Conservation (phyloP, 2,797 vertebrate species). For the Notamacropus eugenii region DNA sequence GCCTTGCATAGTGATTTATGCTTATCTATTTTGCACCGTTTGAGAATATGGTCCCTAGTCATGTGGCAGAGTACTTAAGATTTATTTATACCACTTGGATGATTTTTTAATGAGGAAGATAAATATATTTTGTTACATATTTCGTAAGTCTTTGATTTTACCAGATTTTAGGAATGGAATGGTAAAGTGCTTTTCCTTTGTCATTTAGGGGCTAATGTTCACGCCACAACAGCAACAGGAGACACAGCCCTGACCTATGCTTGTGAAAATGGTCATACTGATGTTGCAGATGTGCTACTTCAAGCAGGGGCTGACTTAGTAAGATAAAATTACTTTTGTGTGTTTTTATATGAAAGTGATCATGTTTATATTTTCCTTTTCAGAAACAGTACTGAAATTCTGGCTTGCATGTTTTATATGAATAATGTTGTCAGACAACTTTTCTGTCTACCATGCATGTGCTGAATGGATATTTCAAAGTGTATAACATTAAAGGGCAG, state of each 20-base stretch:
- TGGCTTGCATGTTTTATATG: slow-evolving; percentile 52
- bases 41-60: slow-evolving; percentile 33
- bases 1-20: slow-evolving; percentile 32
- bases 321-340: slow-evolving; percentile 75
- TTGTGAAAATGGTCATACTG: slow-evolving; percentile 99
- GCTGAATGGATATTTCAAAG: slow-evolving; percentile 54
- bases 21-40: slow-evolving; percentile 31
- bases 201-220: slow-evolving; percentile 95
- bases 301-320: slow-evolving; percentile 98
- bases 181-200: slow-evolving; percentile 48
- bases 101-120: slow-evolving; percentile 48
- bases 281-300: slow-evolving; percentile 97
- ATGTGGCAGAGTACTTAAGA: neutral
- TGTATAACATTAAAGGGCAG: slow-evolving; percentile 24
- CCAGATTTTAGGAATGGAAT: slow-evolving; percentile 21
- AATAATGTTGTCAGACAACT: slow-evolving; percentile 8
- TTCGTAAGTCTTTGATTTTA: slow-evolving; percentile 30
- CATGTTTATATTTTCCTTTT: slow-evolving; percentile 56
- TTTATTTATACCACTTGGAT: neutral
- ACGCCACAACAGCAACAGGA: slow-evolving; percentile 97
- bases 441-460: slow-evolving; percentile 39
- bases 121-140: neutral
- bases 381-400: slow-evolving; percentile 46
- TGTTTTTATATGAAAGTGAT: slow-evolving; percentile 54
- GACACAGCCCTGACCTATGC: slow-evolving; percentile 98